These are phyloP conservation scores for Heliothis subflexa DNA, from an alignment of 1,140 invertebrate species.

Conservation along the genomic window DNA sequence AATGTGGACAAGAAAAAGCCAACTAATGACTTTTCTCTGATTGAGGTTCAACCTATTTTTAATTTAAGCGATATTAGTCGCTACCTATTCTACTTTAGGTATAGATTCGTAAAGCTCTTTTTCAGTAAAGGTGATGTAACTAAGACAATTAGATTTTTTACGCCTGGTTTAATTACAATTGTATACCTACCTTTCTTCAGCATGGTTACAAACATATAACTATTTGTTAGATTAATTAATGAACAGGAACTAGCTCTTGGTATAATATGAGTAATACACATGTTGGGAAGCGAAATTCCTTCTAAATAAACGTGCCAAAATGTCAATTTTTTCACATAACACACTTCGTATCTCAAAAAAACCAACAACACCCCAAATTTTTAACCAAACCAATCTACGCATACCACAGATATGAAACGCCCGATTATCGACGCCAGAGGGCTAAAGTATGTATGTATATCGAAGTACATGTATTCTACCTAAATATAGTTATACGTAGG, in stretches of 20 bases:
- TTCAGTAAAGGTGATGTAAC: neutral
- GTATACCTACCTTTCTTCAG: too few species aligned
- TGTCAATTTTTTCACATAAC: too few species aligned
- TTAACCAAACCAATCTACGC: constrained; percentile 14
- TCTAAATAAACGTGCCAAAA: too few species aligned
- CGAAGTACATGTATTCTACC: neutral
- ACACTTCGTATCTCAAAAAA: too few species aligned
- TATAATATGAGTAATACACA: too few species aligned
- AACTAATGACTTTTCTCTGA: constrained; percentile 42
- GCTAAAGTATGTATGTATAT: constrained; percentile 49
- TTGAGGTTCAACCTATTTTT: constrained; percentile 35
- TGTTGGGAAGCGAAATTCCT: too few species aligned
- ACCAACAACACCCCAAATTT: neutral
- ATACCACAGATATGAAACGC: neutral
- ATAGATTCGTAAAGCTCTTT: neutral
- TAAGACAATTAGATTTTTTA: too few species aligned
- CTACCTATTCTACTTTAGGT: neutral
- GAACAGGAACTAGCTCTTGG: too few species aligned
- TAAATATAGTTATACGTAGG: neutral
- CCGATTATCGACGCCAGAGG: constrained; percentile 29
- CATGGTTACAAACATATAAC: too few species aligned
- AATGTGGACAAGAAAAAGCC: constrained; percentile 38
- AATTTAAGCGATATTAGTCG: constrained; percentile 31
- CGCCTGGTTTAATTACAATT: too few species aligned
- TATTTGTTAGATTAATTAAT: too few species aligned